Base-by-base conservation (phyloP, 2,888 invertebrate species). In the Stenotaenia linearis region DNA sequence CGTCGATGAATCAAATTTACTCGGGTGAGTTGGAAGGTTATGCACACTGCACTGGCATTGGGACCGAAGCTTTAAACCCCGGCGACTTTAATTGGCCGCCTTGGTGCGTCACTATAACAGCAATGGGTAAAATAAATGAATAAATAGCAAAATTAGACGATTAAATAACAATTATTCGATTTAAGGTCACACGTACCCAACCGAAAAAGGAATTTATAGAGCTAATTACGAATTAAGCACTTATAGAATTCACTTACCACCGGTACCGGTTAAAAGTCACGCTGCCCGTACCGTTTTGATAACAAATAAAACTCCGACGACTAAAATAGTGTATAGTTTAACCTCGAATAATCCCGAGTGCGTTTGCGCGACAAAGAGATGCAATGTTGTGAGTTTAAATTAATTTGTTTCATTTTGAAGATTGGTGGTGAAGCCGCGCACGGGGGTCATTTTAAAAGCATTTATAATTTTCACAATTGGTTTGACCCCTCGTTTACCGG, bases 41-140 rank as follows among this genome's bases (percentile, higher is more conserved):
- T 25, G 78, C 35, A 1, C 78, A 78, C n/a, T 78, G 78, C 25
- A 78, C 56, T 9, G 78, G 78, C n/a, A 78, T 23, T 50, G 78
- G 78, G 1, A 78, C 28, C 9, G 3, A 1, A 1, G 50, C 78
- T 61, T 61, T 78, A 18, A 78, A 30, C 28, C 78, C 78, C 4
- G 78, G 78, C 0, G 32, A 61, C n/a, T 32, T 32, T n/a, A 28
- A 28, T n/a, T 78, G 78, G 78, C 61, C 78, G n/a, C 78, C 78
- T 18, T 78, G 78, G 78, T 78, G 78, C 18, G 10, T 78, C 15
- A 78, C 78, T 28, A 15, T 78, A 15, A 78, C 4, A 5, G 28
- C 35, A 10, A 56, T 61, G 45, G 78, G 78, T 78, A n/a, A 21
- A 18, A 18, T n/a, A 18, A 18, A 56, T n/a, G n/a, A 56, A 56